Evolutionary conservation across 1,140 invertebrate species (phyloP).

Genomic region (Drosophila triauraria): DNA sequence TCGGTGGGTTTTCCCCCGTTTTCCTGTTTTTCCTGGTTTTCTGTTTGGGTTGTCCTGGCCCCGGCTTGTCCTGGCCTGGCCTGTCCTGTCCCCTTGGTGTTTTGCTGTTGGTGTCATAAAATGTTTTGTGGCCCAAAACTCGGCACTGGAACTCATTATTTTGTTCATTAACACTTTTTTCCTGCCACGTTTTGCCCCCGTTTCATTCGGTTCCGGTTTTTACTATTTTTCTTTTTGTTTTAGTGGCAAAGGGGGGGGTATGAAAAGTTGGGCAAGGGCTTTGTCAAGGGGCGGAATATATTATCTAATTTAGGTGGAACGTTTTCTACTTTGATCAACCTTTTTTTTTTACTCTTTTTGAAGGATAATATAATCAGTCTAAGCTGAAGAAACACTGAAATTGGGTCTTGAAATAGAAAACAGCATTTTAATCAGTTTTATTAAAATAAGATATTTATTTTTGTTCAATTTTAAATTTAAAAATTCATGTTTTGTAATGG

Average conservation of each 20-base stretch:
- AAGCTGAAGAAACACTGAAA: background rate
- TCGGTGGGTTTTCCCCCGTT: background rate
- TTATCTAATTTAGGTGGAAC: slow-evolving; percentile 12
- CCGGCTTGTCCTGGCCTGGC: slow-evolving; percentile 29
- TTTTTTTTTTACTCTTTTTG: background rate
- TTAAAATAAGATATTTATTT: too few relatives aligned
- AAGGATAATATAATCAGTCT: background rate
- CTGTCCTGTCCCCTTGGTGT: slow-evolving; percentile 62
- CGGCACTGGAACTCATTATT: slow-evolving; percentile 80
- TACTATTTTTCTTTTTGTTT: slow-evolving; percentile 27
- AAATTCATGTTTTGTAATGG: too few relatives aligned
- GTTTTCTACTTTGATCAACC: slow-evolving; percentile 2
- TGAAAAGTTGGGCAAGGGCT: slow-evolving; percentile 13
- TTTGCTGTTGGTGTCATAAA: slow-evolving; percentile 82
- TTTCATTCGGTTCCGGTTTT: slow-evolving; percentile 31
- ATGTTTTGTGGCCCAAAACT: slow-evolving; percentile 77
- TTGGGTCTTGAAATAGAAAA: too few relatives aligned
- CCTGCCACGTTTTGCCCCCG: slow-evolving; percentile 20
- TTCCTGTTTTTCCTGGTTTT: slow-evolving; percentile 9
- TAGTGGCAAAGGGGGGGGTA: background rate
- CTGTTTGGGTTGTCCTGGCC: slow-evolving; percentile 8
- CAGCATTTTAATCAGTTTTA: too few relatives aligned
- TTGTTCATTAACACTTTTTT: slow-evolving; percentile 82
- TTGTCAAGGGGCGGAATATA: slow-evolving; percentile 15
- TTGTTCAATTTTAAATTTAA: too few relatives aligned